Base-by-base conservation (phyloP, 1,140 invertebrate species). In the Hormaphis cornu region DNA sequence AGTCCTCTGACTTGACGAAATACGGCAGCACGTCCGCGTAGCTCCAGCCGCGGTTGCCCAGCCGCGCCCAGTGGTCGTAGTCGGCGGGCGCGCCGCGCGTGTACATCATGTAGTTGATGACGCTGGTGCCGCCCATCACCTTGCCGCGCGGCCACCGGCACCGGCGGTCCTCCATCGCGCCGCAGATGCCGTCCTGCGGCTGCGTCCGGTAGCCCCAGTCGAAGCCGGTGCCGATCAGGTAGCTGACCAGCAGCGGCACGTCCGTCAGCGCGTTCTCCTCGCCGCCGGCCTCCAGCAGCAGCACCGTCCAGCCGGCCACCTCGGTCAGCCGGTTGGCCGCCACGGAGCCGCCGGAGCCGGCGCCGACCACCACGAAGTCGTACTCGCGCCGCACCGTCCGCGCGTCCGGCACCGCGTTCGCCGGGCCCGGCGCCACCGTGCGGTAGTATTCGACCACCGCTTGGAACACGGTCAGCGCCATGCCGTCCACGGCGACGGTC, bases 21-120 rank as follows among this genome's bases (percentile, higher is more conserved):
- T 82, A 83, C 0, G 81, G 81, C 6, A 82, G 73, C 1, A 83
- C 78, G 66, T 82, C 80, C 12, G 80, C 77, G 74, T 82, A 87
- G 16, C 79, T 80, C 85, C 73, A 73, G 16, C 73, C 73, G 9
- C 0, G 20, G 74, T 95, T 95, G 0, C 94, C 95, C 71, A 88
- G 79, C 7, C 78, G 78, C 3, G 78, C 83, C 89, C 89, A 91
- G 40, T 81, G 77, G 73, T 91, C 84, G 74, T 86, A 91, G 77
- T 90, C 88, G 1, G 78, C 75, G 1, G 81, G 81, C 72, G 85
- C 83, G 0, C 89, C 88, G 50, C 88, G 80, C 50, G 87, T 86
- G 73, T 90, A 89, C 3, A 90, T 87, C 84, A 90, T 83, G 75
- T 92, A 95, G 78, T 90, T 90, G 12, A 90, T 84, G 4, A 89